Conservation (phyloP, 2,888 invertebrate species). For the Pantelozetes paolii region DNA sequence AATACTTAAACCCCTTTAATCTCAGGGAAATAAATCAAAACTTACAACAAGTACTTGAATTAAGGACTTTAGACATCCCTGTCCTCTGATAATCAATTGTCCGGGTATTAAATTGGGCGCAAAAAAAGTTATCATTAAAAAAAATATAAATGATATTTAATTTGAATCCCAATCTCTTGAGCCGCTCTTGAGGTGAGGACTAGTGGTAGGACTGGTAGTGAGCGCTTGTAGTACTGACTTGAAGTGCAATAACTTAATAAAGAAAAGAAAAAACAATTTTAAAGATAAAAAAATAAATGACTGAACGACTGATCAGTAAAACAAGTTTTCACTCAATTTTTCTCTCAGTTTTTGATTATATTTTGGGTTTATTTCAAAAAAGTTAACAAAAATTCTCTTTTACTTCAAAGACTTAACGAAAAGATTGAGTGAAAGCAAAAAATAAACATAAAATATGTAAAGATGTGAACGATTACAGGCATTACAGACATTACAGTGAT, state of each 20-base stretch:
- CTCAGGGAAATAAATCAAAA: no score
- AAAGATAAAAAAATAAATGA: background rate
- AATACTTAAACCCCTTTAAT: no score
- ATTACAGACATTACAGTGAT: background rate
- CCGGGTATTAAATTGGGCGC: no score
- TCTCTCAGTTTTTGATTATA: background rate
- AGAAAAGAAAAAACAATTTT: background rate
- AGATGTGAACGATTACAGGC: background rate
- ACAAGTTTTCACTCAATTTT: background rate
- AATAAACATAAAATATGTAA: conserved; percentile 2
- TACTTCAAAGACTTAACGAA: no score
- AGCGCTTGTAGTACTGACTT: background rate
- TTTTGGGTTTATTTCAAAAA: conserved; percentile 19
- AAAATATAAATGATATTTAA: no score
- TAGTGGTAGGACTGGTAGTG: no score
- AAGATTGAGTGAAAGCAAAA: background rate
- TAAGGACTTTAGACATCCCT: no score
- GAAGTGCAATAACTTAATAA: conserved; percentile 22
- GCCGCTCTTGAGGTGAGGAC: no score
- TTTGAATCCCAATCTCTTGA: no score
- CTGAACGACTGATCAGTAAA: background rate
- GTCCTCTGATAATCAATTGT: no score
- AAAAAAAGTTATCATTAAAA: no score
- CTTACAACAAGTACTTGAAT: no score
- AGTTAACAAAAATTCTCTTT: background rate